Base-by-base conservation (phyloP, 2,113 vertebrate genomes). In the Microcebus murinus region DNA sequence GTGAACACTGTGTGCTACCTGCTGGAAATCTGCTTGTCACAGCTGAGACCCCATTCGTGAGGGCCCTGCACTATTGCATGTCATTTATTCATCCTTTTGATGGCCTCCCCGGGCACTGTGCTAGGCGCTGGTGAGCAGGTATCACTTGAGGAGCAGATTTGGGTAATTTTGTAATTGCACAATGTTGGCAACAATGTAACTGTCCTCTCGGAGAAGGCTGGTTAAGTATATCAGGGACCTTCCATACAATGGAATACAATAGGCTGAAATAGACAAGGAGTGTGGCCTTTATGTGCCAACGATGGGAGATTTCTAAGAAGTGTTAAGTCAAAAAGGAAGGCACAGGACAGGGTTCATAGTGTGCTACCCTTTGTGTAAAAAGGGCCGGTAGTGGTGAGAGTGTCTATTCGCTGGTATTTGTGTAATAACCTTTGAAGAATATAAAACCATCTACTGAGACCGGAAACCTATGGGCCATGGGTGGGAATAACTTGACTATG, bases 21-120 rank as follows among this genome's bases (percentile, higher is more conserved):
- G 31, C 3, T 31, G 8, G 45, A 57, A 79, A 76, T 4, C 9
- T 13, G 10, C 76, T 57, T 73, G 20, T 25, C 63, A 65, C 0
- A 39, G 21, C 4, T 0, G 20, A 45, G 68, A 39, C 2, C 0
- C 36, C 0, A 0, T 7, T 5, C 1, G 4, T 1, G 65, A 48
- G 34, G 6, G 29, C 9, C 50, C n/a, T 0, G 3, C 5, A 25
- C 34, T 27, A n/a, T 13, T 0, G 1, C 1, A 0, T 2, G 84
- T 6, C 36, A 57, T 21, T 4, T 4, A 2, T 50, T 29, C n/a
- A 14, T 27, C 6, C 6, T 4, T 15, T 1, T 2, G 0, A 8
- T 34, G 65, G 18, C 25, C 48, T 45, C 45, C 13, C 29, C 11
- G 1, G 90, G 13, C 2, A 1, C 34, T 20, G 14, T 59, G 52